Evolutionary conservation across 2,113 vertebrate species (phyloP).

Genomic region (Urocynchramus pylzowi): DNA sequence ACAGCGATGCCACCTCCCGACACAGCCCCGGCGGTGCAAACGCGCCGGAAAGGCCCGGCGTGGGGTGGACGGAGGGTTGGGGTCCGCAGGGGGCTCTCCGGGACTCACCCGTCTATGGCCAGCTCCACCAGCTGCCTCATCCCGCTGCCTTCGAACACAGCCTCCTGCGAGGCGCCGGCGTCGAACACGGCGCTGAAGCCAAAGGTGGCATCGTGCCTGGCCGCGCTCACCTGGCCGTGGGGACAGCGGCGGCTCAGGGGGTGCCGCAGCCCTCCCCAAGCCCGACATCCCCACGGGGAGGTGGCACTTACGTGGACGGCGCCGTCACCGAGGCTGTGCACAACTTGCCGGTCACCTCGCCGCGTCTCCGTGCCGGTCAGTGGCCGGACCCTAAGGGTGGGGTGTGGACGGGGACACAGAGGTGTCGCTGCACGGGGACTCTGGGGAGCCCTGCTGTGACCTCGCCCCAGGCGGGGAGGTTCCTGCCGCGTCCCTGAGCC

Average conservation of each 20-base stretch:
- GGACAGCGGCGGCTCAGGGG: neutral
- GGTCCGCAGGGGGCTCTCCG: rapidly evolving
- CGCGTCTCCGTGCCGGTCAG: slow-evolving; percentile 59
- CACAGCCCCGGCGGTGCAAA: neutral
- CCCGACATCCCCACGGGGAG: neutral
- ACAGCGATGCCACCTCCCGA: slow-evolving; percentile 27
- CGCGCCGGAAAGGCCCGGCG: rapidly evolving
- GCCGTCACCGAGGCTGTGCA: slow-evolving; percentile 67
- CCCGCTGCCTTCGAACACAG: slow-evolving; percentile 68
- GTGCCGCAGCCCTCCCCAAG: rapidly evolving
- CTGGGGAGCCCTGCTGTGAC: neutral
- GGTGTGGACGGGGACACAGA: neutral
- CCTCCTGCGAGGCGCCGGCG: slow-evolving; percentile 65
- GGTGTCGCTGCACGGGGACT: neutral
- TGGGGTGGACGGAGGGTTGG: rapidly evolving
- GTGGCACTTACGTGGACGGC: slow-evolving; percentile 63
- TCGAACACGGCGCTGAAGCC: slow-evolving; percentile 70
- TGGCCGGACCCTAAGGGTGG: slow-evolving; percentile 65
- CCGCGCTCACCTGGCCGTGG: slow-evolving; percentile 52
- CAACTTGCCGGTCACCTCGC: slow-evolving; percentile 54
- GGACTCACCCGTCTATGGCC: slow-evolving; percentile 62
- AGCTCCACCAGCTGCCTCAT: slow-evolving; percentile 71
- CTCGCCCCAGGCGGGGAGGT: neutral
- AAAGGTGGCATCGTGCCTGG: slow-evolving; percentile 64
- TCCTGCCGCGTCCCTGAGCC: rapidly evolving